phyloP scores from a whole-genome alignment of 2,888 invertebrate species.

The Kuschelorhynchus macadamiae region DNA sequence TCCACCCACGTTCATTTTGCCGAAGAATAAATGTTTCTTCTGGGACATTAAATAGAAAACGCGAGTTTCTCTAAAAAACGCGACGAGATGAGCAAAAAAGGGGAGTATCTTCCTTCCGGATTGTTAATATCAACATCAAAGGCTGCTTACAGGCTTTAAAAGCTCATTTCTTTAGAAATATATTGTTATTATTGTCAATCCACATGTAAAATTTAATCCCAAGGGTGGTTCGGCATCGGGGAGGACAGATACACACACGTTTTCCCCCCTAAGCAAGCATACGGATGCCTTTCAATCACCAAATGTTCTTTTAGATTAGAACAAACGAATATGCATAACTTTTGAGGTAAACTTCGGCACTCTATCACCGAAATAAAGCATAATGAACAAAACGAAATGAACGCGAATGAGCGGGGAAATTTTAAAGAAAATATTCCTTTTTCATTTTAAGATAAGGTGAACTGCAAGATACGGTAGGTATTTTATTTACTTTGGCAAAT shows the following conservation, averaged over 20 bases:
- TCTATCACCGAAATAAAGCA: slow-evolving; percentile 50
- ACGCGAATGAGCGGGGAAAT: slow-evolving; percentile 35
- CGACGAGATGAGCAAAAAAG: slow-evolving; percentile 42
- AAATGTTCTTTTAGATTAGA: slow-evolving; percentile 67
- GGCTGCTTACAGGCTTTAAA: slow-evolving; percentile 58
- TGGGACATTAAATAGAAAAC: slow-evolving; percentile 51
- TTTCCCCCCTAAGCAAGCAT: slow-evolving; percentile 53
- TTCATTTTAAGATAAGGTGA: slow-evolving; percentile 41
- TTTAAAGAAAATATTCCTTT: slow-evolving; percentile 47
- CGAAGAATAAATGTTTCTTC: slow-evolving; percentile 46
- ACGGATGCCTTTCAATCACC: slow-evolving; percentile 65
- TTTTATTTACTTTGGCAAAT: slow-evolving; percentile 44
- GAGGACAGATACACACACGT: slow-evolving; percentile 38
- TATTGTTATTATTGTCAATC: slow-evolving; percentile 70
- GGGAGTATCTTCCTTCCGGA: slow-evolving; percentile 62
- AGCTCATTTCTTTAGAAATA: slow-evolving; percentile 66
- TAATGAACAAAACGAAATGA: slow-evolving; percentile 44
- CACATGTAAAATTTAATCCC: slow-evolving; percentile 70
- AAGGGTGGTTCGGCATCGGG: slow-evolving; percentile 59
- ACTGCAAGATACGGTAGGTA: slow-evolving; percentile 29
- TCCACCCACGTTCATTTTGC: slow-evolving; percentile 42
- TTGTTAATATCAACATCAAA: slow-evolving; percentile 68
- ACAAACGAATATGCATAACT: slow-evolving; percentile 63
- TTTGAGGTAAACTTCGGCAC: slow-evolving; percentile 62
- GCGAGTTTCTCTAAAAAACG: slow-evolving; percentile 40